phyloP scores from a whole-genome alignment of 2,888 invertebrate genomes.

The Apomyelois bistriatella region DNA sequence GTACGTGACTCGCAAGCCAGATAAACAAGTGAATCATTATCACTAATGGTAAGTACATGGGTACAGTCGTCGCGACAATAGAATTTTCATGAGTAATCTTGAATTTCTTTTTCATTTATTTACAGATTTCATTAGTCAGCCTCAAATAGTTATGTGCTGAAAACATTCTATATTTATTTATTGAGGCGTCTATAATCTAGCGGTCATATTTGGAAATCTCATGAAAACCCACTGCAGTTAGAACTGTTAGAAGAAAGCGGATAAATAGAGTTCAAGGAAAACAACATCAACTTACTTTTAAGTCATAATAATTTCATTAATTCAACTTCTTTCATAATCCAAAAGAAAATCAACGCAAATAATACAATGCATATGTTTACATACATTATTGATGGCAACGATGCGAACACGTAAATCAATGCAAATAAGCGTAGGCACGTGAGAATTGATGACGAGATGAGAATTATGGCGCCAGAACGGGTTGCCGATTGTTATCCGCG shows the following conservation, averaged over 20 bases:
- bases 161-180: no score
- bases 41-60: neutral
- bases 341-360: no score
- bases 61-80: neutral
- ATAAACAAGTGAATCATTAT: conserved; percentile 12
- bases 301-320: no score
- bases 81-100: neutral
- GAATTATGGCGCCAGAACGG: conserved; percentile 20
- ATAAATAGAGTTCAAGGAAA: no score
- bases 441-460: conserved; percentile 36
- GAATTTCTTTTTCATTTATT: neutral
- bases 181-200: no score
- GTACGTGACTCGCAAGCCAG: conserved; percentile 4
- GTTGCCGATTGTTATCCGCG: conserved; percentile 27
- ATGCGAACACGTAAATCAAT: conserved; percentile 12
- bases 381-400: neutral
- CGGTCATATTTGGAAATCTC: no score
- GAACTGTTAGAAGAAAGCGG: no score
- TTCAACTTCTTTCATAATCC: no score
- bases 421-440: conserved; percentile 25
- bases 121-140: no score
- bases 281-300: no score
- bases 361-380: neutral
- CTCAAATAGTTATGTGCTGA: no score
- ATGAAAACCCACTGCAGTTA: no score